A percentile compares a stretch with the other conserved stretches of the same genome.
Evolutionary conservation across 1,140 invertebrate genomes (phyloP).

Genomic region (Pseudachorutes palmiensis): DNA sequence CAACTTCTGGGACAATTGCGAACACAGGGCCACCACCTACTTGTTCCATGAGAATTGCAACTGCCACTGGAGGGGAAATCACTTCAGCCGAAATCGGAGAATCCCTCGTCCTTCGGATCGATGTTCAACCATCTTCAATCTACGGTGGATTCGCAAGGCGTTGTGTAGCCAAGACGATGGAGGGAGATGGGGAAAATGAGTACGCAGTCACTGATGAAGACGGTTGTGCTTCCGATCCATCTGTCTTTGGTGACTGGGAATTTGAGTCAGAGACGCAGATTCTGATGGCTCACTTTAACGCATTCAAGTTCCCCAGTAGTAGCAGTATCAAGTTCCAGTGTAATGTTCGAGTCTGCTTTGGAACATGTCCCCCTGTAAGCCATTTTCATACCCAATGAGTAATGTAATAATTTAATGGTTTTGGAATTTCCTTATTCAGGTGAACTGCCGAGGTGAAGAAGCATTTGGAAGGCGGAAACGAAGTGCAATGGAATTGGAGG

Average conservation of each 20-base stretch:
- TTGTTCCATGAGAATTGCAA: conserved; percentile 84
- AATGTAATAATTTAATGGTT: neutral
- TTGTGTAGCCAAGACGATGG: conserved; percentile 83
- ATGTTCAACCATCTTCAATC: conserved; percentile 85
- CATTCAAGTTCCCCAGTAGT: conserved; percentile 91
- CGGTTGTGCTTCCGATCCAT: conserved; percentile 83
- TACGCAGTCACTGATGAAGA: conserved; percentile 88
- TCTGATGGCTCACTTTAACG: conserved; percentile 78
- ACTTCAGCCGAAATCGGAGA: conserved; percentile 87
- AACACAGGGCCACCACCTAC: conserved; percentile 89
- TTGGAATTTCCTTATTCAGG: conserved; percentile 46
- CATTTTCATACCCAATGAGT: conserved; percentile 13
- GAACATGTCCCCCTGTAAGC: conserved; percentile 84
- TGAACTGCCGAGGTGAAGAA: conserved; percentile 85
- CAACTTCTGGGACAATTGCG: conserved; percentile 83
- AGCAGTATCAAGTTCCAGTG: conserved; percentile 93
- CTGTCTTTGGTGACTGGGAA: conserved; percentile 88
- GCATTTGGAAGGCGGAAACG: conserved; percentile 52
- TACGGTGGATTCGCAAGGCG: conserved; percentile 88
- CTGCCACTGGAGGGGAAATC: conserved; percentile 75
- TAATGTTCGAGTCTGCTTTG: conserved; percentile 89
- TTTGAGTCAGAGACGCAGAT: conserved; percentile 72
- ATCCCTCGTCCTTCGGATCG: conserved; percentile 79
- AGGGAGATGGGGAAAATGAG: conserved; percentile 78
- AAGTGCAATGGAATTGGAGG: conserved; percentile 51